These are phyloP conservation scores for Gallinago stenura DNA, from an alignment of 2,797 vertebrate genomes.

Conservation along the genomic window DNA sequence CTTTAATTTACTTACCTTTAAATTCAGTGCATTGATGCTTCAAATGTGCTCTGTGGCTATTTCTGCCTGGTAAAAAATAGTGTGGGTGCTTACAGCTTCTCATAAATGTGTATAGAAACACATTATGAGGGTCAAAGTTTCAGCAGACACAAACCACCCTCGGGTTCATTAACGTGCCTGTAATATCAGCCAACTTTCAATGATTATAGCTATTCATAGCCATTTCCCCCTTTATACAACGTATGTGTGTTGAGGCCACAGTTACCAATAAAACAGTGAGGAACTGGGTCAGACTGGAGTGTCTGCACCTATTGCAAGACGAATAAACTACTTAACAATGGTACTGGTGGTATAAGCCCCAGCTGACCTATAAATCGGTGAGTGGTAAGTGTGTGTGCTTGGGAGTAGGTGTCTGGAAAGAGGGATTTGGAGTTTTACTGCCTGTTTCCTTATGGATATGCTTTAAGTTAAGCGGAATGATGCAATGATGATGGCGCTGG, in stretches of 20 bases:
- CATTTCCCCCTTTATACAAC: neutral
- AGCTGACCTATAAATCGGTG: neutral
- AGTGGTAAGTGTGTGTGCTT: neutral
- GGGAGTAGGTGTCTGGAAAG: neutral
- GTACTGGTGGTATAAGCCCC: neutral
- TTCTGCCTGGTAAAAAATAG: neutral
- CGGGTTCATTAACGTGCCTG: neutral
- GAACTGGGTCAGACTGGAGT: neutral
- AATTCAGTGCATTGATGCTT: neutral
- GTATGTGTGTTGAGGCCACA: neutral
- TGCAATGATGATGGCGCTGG: fast-evolving
- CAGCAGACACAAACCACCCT: neutral
- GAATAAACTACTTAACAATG: neutral
- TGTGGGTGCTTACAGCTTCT: neutral
- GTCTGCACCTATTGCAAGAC: neutral
- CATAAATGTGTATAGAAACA: neutral
- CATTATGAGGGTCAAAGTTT: neutral
- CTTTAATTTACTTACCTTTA: slow-evolving; percentile 17
- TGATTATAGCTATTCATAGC: neutral
- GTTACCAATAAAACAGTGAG: neutral
- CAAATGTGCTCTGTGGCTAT: neutral
- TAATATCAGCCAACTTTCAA: neutral
- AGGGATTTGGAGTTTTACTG: neutral
- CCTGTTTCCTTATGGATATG: neutral
- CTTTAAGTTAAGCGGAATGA: neutral